phyloP scores from a whole-genome alignment of 2,113 vertebrate species.

The Bucco capensis region DNA sequence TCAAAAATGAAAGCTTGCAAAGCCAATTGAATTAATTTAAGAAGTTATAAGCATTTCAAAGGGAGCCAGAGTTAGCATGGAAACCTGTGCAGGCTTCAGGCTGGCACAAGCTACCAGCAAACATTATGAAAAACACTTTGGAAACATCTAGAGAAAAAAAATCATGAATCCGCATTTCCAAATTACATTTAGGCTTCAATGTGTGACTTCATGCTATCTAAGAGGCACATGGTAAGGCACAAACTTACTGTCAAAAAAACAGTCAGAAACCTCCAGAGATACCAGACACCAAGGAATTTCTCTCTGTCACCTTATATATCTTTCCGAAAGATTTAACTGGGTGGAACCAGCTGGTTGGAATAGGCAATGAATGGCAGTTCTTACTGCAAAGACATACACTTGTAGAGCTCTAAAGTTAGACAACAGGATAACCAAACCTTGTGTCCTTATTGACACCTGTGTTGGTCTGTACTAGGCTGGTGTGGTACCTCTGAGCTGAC shows the following conservation, averaged over 20 bases:
- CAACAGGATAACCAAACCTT: neutral
- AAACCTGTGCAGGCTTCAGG: neutral
- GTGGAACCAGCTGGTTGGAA: neutral
- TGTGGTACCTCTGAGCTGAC: neutral
- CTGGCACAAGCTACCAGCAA: neutral
- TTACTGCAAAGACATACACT: neutral
- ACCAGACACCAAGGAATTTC: neutral
- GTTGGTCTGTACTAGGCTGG: neutral
- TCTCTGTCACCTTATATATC: neutral
- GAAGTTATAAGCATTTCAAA: neutral
- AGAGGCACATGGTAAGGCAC: neutral
- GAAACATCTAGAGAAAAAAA: conserved; percentile 5
- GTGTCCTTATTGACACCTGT: neutral
- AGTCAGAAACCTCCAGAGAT: neutral
- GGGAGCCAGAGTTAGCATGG: neutral
- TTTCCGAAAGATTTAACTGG: neutral
- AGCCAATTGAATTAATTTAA: neutral
- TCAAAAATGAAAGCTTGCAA: neutral
- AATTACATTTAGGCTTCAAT: neutral
- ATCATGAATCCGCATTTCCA: neutral
- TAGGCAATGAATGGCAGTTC: neutral
- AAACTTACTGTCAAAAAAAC: neutral
- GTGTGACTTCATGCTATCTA: neutral
- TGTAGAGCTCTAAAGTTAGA: neutral
- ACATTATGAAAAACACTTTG: neutral